Conservation (phyloP, 1,140 invertebrate genomes). For the Drosophila lacertosa region DNA sequence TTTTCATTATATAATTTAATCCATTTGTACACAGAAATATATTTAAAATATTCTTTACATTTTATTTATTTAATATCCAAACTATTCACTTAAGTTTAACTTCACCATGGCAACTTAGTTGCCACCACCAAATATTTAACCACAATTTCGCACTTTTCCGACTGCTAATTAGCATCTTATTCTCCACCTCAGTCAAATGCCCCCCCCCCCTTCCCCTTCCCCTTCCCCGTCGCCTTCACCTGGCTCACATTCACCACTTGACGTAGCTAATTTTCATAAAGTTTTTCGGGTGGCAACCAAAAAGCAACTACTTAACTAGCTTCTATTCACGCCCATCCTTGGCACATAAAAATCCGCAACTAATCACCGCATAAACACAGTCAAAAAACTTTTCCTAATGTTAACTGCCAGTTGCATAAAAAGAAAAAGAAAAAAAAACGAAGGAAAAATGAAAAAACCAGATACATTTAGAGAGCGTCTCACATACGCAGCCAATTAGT, state of each 20-base stretch:
- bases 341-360: slow-evolving; percentile 54
- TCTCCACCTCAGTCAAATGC: too few species aligned
- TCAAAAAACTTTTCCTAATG: slow-evolving; percentile 52
- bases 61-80: not conserved
- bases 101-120: not conserved
- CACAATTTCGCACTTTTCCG: slow-evolving; percentile 34
- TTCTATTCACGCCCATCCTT: slow-evolving; percentile 30
- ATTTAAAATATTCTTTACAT: not conserved
- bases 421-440: slow-evolving; percentile 9
- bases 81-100: not conserved
- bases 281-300: slow-evolving; percentile 1
- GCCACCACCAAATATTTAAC: slow-evolving; percentile 50
- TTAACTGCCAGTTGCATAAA: slow-evolving; percentile 40
- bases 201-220: too few species aligned
- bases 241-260: slow-evolving; percentile 17
- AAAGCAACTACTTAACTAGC: slow-evolving; percentile 31
- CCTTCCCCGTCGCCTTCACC: too few species aligned
- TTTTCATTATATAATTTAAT: slow-evolving; percentile 8
- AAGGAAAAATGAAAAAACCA: not conserved
- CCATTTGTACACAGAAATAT: not conserved
- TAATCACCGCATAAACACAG: slow-evolving; percentile 58
- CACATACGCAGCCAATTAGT: slow-evolving; percentile 33
- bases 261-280: slow-evolving; percentile 38
- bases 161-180: slow-evolving; percentile 52
- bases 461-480: slow-evolving; percentile 35